These are phyloP conservation scores for Sweltsa coloradensis DNA, from an alignment of 1,140 invertebrate species.

Conservation along the genomic window DNA sequence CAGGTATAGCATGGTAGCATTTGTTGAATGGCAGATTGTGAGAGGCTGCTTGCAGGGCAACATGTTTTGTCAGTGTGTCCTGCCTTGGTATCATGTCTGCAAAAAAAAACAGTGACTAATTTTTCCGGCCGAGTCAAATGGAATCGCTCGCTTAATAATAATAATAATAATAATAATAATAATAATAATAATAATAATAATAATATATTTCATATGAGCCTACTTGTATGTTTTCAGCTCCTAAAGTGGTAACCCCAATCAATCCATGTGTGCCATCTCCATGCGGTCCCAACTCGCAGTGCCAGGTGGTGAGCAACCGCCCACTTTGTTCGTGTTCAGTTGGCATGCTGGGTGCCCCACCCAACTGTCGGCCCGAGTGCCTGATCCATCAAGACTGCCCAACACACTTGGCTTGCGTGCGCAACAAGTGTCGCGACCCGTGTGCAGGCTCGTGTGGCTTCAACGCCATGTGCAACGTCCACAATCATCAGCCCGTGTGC, in stretches of 20 bases:
- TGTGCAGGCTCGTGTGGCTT: slow-evolving; percentile 73
- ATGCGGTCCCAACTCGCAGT: slow-evolving; percentile 71
- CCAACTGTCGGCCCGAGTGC: slow-evolving; percentile 64
- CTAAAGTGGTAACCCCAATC: slow-evolving; percentile 26
- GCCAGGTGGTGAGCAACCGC: slow-evolving; percentile 49
- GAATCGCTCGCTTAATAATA: too few relatives aligned
- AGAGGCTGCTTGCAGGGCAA: too few relatives aligned
- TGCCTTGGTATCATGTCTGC: too few relatives aligned
- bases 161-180: too few relatives aligned
- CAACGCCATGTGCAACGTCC: slow-evolving; percentile 62
- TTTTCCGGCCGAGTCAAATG: too few relatives aligned
- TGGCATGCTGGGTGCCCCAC: slow-evolving; percentile 72
- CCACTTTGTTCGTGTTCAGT: slow-evolving; percentile 63
- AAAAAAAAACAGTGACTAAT: too few relatives aligned
- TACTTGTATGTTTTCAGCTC: neutral
- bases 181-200: too few relatives aligned
- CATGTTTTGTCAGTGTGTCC: too few relatives aligned
- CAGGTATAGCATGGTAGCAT: too few relatives aligned
- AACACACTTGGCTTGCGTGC: slow-evolving; percentile 59
- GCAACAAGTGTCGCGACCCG: slow-evolving; percentile 63
- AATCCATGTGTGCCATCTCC: slow-evolving; percentile 67
- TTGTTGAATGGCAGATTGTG: too few relatives aligned
- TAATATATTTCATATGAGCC: too few relatives aligned
- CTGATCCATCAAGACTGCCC: slow-evolving; percentile 69
- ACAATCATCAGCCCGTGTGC: slow-evolving; percentile 66